These are phyloP conservation scores for Dione juno DNA, from an alignment of 2,888 invertebrate species.

Conservation along the genomic window DNA sequence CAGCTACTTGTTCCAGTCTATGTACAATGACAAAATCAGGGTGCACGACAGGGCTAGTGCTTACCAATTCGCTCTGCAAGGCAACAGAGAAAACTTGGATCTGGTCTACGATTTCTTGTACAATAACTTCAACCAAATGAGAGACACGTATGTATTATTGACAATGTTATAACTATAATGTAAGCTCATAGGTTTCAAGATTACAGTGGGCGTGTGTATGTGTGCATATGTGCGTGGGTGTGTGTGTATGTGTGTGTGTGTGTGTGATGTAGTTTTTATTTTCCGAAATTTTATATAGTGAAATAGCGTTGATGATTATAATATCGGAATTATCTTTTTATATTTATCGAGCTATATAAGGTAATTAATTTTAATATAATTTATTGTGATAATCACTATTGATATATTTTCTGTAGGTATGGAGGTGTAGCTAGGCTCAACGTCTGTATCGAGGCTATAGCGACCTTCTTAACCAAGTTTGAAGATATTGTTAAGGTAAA, in stretches of 20 bases:
- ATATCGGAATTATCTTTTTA: too few relatives aligned
- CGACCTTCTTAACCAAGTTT: slow-evolving; percentile 63
- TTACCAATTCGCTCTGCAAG: slow-evolving; percentile 78
- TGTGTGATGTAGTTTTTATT: too few relatives aligned
- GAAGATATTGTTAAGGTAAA: slow-evolving; percentile 58
- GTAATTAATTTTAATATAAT: too few relatives aligned
- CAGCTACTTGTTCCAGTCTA: slow-evolving; percentile 79
- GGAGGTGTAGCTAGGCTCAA: slow-evolving; percentile 67
- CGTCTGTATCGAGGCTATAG: slow-evolving; percentile 57
- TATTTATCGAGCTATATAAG: neutral
- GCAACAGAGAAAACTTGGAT: slow-evolving; percentile 80
- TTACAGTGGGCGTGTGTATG: too few relatives aligned
- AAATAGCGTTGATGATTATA: too few relatives aligned
- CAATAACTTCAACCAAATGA: slow-evolving; percentile 56
- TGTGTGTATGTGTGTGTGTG: too few relatives aligned
- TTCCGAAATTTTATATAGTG: too few relatives aligned
- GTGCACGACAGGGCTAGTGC: slow-evolving; percentile 76
- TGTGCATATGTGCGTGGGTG: too few relatives aligned
- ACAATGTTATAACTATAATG: neutral
- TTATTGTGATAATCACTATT: neutral
- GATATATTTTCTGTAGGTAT: slow-evolving; percentile 55
- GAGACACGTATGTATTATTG: slow-evolving; percentile 56
- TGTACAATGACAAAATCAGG: slow-evolving; percentile 74
- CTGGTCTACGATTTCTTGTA: slow-evolving; percentile 81
- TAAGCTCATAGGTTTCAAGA: neutral